Base-by-base conservation (phyloP, 1,140 invertebrate species). In the Steinernema khuongi region DNA sequence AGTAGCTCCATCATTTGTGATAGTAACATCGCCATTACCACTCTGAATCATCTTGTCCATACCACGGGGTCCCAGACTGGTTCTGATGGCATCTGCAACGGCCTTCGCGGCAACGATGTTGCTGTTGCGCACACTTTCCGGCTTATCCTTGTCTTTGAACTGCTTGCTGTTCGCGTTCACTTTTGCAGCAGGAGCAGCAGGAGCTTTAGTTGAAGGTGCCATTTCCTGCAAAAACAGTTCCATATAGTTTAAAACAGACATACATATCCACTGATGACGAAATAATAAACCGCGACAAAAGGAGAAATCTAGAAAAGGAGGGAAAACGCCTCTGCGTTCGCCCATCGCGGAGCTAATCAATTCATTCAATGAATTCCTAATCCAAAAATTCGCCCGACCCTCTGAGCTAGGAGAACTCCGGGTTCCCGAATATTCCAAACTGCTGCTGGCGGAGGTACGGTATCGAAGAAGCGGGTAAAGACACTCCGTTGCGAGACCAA, bases 31-130 rank as follows among this genome's bases (percentile, higher is more conserved):
- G 11, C 96, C 96, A 89, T 96, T 96, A 18, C 90, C 90, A 67
- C 93, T 89, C 89, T 99, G 96, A 79, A 99, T 99, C 96, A 99
- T 99, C 90, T 99, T 99, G 85, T 99, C 97, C 97, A 99, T 99
- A 78, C 97, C 97, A 79, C 93, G 89, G 30, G 97, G 97, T 19
- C 97, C 97, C 82, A 99, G 88, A 88, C 94, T 97, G 19, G 97
- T 99, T 74, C 96, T 90, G 81, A 99, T 94, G 26, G 96, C 96
- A 94, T 98, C 94, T 77, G 94, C 92, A 69, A 99, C 94, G 88
- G 96, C 95, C 92, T 99, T 99, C 29, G 94, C 96, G 77, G 96
- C 96, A 86, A 91, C 91, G 76, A 99, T 98, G 86, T 99, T 99
- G 81, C 94, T 96, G 73, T 89, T 89, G 67, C 96, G 90, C 84